Evolutionary conservation across 2,113 vertebrate species (phyloP).

Genomic region (Strigops habroptila): DNA sequence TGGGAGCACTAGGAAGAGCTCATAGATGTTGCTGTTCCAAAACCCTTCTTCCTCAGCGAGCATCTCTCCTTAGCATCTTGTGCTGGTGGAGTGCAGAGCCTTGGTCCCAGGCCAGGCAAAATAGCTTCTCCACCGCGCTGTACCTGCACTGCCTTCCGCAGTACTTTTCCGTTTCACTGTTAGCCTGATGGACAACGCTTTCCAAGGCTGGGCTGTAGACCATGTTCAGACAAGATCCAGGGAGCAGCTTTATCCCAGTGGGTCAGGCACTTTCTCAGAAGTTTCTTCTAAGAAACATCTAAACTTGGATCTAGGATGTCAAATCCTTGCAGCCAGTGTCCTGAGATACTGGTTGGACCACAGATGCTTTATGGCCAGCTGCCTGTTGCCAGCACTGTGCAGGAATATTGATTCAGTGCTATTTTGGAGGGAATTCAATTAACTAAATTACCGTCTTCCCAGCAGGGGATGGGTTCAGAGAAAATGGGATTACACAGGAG

Average conservation of each 20-base stretch:
- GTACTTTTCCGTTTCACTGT: neutral
- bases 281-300: neutral
- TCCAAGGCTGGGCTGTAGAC: neutral
- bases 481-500: neutral
- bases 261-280: neutral
- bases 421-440: neutral
- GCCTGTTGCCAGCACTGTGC: neutral
- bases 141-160: neutral
- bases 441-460: neutral
- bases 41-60: neutral
- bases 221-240: neutral
- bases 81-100: neutral
- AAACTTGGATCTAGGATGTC: neutral
- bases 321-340: neutral
- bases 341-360: neutral
- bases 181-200: neutral
- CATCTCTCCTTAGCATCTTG: fast-evolving
- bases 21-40: neutral
- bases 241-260: neutral
- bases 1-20: neutral
- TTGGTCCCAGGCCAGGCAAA: neutral
- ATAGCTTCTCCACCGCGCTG: neutral
- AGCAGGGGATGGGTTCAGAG: neutral
- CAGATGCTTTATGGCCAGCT: neutral
- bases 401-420: neutral